Conservation (phyloP, 2,797 vertebrate genomes). For the Columba guinea region DNA sequence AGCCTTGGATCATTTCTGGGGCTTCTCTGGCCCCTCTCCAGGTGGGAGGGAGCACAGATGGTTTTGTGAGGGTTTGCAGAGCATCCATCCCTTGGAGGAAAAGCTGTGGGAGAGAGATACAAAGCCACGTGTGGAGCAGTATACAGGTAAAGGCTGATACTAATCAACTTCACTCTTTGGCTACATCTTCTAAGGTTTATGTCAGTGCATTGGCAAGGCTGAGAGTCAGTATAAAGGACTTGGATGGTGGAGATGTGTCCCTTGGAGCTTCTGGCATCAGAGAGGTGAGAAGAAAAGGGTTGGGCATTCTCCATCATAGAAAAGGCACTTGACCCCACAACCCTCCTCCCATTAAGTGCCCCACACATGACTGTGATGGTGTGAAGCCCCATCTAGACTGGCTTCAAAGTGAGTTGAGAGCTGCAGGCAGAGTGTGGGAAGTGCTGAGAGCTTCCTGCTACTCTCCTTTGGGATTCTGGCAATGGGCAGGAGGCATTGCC, state of each 20-base stretch:
- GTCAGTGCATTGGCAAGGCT: not conserved
- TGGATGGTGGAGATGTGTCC: not conserved
- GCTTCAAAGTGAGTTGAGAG: not conserved
- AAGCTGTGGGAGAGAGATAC: not conserved
- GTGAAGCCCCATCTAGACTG: not conserved
- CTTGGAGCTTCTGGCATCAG: not conserved
- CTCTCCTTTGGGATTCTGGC: not conserved
- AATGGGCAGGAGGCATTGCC: not conserved
- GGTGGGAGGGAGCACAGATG: not conserved
- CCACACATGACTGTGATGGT: not conserved
- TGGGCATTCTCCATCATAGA: not conserved
- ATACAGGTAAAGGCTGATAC: not conserved
- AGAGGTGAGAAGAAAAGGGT: not conserved
- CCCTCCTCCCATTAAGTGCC: not conserved
- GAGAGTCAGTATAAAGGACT: not conserved
- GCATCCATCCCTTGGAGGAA: not conserved
- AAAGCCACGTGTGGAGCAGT: accelerated
- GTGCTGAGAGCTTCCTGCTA: not conserved
- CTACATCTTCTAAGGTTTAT: not conserved
- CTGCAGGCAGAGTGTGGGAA: not conserved
- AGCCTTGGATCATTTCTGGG: too few species aligned
- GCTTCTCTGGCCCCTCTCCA: not conserved
- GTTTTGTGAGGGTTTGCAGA: not conserved
- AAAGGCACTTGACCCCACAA: not conserved
- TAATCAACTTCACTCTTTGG: not conserved